These are phyloP conservation scores for Sinodicranocentrus sp. DNA, from an alignment of 2,888 invertebrate genomes.

Conservation along the genomic window DNA sequence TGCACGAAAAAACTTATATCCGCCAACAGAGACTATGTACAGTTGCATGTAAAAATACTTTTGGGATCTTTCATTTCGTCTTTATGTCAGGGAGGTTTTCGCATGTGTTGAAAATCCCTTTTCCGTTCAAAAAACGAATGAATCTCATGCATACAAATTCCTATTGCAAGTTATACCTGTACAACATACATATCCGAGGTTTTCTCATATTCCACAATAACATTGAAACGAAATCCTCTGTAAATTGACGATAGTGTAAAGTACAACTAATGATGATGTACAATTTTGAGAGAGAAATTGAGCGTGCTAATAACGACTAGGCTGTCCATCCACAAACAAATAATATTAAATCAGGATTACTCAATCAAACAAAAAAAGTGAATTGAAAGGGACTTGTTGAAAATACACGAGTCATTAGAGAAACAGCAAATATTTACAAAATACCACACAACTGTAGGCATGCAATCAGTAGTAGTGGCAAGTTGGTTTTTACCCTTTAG, in stretches of 20 bases:
- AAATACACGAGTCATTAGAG: neutral
- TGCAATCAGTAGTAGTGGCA: neutral
- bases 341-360: constrained; percentile 62
- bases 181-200: too few species aligned
- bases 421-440: neutral
- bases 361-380: constrained; percentile 41
- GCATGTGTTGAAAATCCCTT: too few species aligned
- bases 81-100: too few species aligned
- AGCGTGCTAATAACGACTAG: constrained; percentile 23
- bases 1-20: too few species aligned
- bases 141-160: too few species aligned
- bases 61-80: too few species aligned
- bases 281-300: constrained; percentile 32
- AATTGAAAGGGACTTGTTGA: neutral
- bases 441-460: neutral
- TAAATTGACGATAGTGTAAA: constrained; percentile 17
- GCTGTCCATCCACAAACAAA: constrained; percentile 23
- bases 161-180: too few species aligned
- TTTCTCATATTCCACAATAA: too few species aligned
- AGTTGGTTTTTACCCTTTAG: constrained; percentile 9
- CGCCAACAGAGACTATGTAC: too few species aligned
- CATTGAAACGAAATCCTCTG: too few species aligned
- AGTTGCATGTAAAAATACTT: too few species aligned
- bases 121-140: too few species aligned
- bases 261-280: constrained; percentile 33